phyloP scores from a whole-genome alignment of 2,797 vertebrate species.

The Argya squamiceps region DNA sequence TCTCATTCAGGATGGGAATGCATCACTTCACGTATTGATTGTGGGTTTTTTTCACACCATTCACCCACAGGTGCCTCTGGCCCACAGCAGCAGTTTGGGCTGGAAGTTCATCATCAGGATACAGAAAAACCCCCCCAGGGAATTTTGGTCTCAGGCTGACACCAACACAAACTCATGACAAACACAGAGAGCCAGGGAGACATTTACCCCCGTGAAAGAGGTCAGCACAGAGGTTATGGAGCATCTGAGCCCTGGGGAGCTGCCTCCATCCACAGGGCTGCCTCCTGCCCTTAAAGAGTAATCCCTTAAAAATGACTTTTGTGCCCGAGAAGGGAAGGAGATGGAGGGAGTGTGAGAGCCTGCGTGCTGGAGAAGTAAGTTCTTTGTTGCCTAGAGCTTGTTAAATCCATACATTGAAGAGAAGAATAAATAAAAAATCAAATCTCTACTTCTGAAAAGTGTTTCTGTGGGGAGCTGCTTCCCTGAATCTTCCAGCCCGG shows the following conservation, averaged over 20 bases:
- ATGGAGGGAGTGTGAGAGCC: constrained; percentile 18
- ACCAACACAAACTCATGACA: not conserved
- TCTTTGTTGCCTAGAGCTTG: constrained; percentile 67
- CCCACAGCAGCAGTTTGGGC: not conserved
- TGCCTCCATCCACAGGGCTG: not conserved
- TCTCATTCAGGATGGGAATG: not conserved
- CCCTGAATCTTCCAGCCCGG: constrained; percentile 59
- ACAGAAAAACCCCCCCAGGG: rapidly evolving
- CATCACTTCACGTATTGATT: too few relatives aligned
- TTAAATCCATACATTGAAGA: constrained; percentile 66
- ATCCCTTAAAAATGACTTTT: constrained; percentile 35
- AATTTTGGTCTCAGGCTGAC: not conserved
- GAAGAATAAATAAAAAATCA: constrained; percentile 70
- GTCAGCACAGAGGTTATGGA: not conserved
- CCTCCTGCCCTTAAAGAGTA: not conserved
- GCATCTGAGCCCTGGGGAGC: not conserved
- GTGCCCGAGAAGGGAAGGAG: not conserved
- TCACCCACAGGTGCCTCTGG: not conserved
- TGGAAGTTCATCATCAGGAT: not conserved
- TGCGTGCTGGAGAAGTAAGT: constrained; percentile 37
- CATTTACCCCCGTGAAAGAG: not conserved
- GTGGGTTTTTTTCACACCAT: not conserved
- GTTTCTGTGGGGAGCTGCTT: constrained; percentile 69
- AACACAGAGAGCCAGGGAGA: not conserved
- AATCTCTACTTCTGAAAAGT: constrained; percentile 69